phyloP scores from a whole-genome alignment of 2,113 vertebrate genomes.

The Scartelaos histophorus region DNA sequence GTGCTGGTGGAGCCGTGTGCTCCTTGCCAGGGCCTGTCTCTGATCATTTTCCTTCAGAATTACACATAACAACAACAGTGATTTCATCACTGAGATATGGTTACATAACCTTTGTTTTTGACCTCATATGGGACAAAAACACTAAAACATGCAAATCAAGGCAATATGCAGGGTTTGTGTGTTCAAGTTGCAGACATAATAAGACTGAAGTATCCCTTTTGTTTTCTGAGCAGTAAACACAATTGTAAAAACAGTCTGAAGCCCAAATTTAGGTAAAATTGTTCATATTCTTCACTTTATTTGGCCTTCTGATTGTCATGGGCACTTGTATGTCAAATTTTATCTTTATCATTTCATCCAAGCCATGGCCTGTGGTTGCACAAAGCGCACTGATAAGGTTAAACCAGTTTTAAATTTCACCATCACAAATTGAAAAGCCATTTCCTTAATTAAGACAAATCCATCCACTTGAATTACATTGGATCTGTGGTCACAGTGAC shows the following conservation, averaged over 20 bases:
- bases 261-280: too few species aligned
- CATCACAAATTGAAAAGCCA: background rate
- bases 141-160: background rate
- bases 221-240: too few species aligned
- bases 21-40: slow-evolving; percentile 40
- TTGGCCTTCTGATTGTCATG: too few species aligned
- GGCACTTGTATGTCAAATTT: background rate
- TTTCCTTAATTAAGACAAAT: slow-evolving; percentile 6
- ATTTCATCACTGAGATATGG: slow-evolving; percentile 34
- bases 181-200: too few species aligned
- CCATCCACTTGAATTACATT: background rate
- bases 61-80: slow-evolving; percentile 28
- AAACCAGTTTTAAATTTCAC: background rate
- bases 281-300: too few species aligned
- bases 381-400: background rate
- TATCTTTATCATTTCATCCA: background rate
- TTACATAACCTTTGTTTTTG: slow-evolving; percentile 26
- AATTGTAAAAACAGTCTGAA: too few species aligned
- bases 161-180: background rate
- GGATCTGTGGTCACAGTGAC: slow-evolving; percentile 1
- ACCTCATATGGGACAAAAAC: slow-evolving; percentile 8
- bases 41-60: slow-evolving; percentile 43
- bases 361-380: background rate
- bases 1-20: slow-evolving; percentile 32
- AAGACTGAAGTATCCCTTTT: too few species aligned